Percentiles rank a stretch among this genome's conserved stretches.
Evolutionary conservation across 2,888 invertebrate genomes (phyloP).

Genomic region (Cremastobaeus sp.): DNA sequence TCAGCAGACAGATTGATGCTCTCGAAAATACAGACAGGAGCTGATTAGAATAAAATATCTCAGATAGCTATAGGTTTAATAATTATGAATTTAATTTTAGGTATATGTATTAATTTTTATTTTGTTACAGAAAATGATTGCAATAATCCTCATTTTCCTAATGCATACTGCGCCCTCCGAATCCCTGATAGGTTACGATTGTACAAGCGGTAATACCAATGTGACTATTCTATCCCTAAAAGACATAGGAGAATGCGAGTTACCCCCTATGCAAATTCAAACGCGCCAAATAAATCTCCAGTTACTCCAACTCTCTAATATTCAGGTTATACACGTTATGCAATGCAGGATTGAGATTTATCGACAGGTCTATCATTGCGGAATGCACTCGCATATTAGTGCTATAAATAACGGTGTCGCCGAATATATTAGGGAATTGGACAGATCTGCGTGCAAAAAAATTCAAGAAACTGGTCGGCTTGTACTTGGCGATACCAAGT

Average conservation of each 20-base stretch:
- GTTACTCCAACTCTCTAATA: neutral
- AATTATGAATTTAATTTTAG: too few species aligned
- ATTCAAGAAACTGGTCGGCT: neutral
- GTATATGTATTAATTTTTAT: too few species aligned
- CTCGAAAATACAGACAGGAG: too few species aligned
- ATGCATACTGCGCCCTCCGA: too few species aligned
- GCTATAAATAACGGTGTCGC: conserved; percentile 25
- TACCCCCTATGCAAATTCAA: neutral
- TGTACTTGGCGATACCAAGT: neutral
- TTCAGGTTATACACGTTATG: neutral
- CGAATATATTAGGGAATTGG: conserved; percentile 41
- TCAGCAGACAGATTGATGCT: too few species aligned
- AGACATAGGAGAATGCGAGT: neutral
- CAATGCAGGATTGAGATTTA: neutral
- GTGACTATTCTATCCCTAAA: neutral
- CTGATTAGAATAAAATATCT: too few species aligned
- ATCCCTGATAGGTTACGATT: conserved; percentile 3
- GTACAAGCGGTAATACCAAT: conserved; percentile 6
- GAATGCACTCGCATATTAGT: conserved; percentile 49
- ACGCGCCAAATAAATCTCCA: neutral
- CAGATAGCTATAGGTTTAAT: too few species aligned
- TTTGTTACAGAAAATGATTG: too few species aligned
- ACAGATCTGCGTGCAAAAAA: neutral
- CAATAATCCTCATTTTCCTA: too few species aligned
- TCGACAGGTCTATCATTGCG: conserved; percentile 26